Percentiles rank a stretch among this genome's conserved stretches.
These are phyloP conservation scores for Hippocampus comes DNA, from an alignment of 2,113 vertebrate genomes.

Conservation along the genomic window DNA sequence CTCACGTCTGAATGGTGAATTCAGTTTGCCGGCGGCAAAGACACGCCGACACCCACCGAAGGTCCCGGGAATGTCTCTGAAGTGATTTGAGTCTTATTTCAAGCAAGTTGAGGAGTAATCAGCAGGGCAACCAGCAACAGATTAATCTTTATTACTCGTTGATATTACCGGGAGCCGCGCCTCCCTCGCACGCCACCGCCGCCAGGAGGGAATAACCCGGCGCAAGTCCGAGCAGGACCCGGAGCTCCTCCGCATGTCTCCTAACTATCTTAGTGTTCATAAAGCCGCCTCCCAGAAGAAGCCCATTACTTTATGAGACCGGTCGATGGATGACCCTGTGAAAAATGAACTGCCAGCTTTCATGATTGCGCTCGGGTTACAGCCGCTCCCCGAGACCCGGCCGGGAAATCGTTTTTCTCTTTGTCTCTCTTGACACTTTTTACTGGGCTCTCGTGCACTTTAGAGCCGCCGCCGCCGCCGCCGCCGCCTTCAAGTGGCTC, in stretches of 20 bases:
- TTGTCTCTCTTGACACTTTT: conserved; percentile 32
- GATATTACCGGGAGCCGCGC: conserved; percentile 73
- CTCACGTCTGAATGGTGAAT: conserved; percentile 39
- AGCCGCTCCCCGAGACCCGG: conserved; percentile 70
- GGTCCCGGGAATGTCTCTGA: conserved; percentile 70
- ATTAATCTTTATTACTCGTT: conserved; percentile 83
- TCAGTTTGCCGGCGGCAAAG: conserved; percentile 46
- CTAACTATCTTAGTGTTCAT: conserved; percentile 82
- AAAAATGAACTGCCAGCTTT: conserved; percentile 83
- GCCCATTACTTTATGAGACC: conserved; percentile 81
- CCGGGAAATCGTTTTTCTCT: conserved; percentile 43
- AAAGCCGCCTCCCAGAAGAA: conserved; percentile 79
- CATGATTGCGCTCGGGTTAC: conserved; percentile 80
- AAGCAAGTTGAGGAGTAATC: conserved; percentile 78
- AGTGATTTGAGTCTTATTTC: conserved; percentile 79
- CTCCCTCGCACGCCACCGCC: conserved; percentile 59
- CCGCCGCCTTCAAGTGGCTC: conserved; percentile 19
- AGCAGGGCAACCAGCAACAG: conserved; percentile 73
- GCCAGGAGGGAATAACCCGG: conserved; percentile 72
- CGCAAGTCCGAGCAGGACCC: conserved; percentile 73
- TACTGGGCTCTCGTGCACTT: conserved; percentile 61
- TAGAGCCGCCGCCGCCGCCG: conserved; percentile 26
- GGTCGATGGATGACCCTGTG: conserved; percentile 78
- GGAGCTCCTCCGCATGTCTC: conserved; percentile 74
- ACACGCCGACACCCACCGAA: conserved; percentile 60